Percentiles rank a stretch among this genome's conserved stretches.
Evolutionary conservation across 2,888 invertebrate species (phyloP).

Genomic region (Therioaphis trifolii): DNA sequence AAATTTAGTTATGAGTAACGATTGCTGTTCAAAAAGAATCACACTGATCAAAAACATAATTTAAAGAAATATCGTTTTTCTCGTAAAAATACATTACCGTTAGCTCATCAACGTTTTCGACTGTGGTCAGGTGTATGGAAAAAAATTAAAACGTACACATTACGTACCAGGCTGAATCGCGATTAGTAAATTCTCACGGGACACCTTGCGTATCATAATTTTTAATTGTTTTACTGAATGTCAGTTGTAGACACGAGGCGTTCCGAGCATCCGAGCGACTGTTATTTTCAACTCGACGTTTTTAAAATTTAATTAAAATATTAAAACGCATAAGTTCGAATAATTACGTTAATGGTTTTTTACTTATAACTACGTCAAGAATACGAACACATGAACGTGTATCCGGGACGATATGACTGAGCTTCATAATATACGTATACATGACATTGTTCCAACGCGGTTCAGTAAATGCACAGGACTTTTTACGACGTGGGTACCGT

Average conservation of each 20-base stretch:
- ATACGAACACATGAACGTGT: background rate
- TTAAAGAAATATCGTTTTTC: too few relatives aligned
- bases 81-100: too few relatives aligned
- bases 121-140: too few relatives aligned
- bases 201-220: too few relatives aligned
- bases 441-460: conserved; percentile 23
- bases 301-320: conserved; percentile 39
- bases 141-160: too few relatives aligned
- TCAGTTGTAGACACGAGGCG: background rate
- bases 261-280: background rate
- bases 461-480: background rate
- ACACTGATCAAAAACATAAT: too few relatives aligned
- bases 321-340: conserved; percentile 30
- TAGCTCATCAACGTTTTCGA: too few relatives aligned
- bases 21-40: too few relatives aligned
- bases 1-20: too few relatives aligned
- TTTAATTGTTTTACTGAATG: conserved; percentile 22
- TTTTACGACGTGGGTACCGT: background rate
- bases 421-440: background rate
- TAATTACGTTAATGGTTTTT: conserved; percentile 32
- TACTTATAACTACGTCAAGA: background rate
- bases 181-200: too few relatives aligned
- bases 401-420: conserved; percentile 4
- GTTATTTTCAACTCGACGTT: conserved; percentile 12
- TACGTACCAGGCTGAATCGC: too few relatives aligned